Percentiles rank a stretch among this genome's conserved stretches.
phyloP scores from a whole-genome alignment of 2,888 invertebrate species.

The Agrotis exclamationis region DNA sequence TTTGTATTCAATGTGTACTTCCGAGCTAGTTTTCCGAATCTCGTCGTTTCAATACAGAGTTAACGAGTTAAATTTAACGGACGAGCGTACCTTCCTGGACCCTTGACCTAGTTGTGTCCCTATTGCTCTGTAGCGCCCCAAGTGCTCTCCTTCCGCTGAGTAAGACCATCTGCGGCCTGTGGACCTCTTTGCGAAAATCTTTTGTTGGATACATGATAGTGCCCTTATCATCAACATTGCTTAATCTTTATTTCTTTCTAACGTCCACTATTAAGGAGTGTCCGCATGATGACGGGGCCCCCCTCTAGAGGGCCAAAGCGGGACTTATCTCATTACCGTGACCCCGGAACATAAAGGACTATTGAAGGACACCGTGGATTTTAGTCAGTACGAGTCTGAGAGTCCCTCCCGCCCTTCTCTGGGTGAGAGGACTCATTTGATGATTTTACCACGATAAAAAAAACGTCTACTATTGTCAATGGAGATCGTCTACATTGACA shows the following conservation, averaged over 20 bases:
- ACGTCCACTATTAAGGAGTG: too few relatives aligned
- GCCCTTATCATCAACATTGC: neutral
- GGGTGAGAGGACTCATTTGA: too few relatives aligned
- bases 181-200: conserved; percentile 15
- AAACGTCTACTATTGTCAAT: neutral
- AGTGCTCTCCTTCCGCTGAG: conserved; percentile 31
- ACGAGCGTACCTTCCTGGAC: conserved; percentile 36
- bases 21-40: conserved; percentile 33
- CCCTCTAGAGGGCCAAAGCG: too few relatives aligned
- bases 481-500: too few relatives aligned
- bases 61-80: conserved; percentile 51
- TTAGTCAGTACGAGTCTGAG: too few relatives aligned
- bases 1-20: conserved; percentile 28
- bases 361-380: too few relatives aligned
- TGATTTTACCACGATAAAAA: too few relatives aligned
- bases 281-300: too few relatives aligned
- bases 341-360: too few relatives aligned
- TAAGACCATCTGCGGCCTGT: conserved; percentile 33
- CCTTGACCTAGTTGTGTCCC: conserved; percentile 58
- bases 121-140: conserved; percentile 26
- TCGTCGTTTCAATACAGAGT: conserved; percentile 24
- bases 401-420: too few relatives aligned
- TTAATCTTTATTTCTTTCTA: too few relatives aligned
- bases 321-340: too few relatives aligned
- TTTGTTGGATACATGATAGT: neutral